These are phyloP conservation scores for Microcebus murinus DNA, from an alignment of 2,113 vertebrate species.

Conservation along the genomic window DNA sequence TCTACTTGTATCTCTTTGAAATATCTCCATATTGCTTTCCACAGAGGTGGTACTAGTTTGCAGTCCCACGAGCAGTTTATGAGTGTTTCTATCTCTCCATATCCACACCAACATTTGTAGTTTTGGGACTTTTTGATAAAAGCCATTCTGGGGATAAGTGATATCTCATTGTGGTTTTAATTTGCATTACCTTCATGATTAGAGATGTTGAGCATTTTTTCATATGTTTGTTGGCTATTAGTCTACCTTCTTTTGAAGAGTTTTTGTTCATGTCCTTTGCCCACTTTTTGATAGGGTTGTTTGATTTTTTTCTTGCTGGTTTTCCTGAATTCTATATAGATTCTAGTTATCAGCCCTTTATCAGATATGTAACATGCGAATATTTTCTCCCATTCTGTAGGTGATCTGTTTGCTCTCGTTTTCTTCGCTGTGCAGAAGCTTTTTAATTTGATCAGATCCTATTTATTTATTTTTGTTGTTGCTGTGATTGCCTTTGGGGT, in stretches of 20 bases:
- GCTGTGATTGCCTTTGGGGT: not conserved
- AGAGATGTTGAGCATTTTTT: not conserved
- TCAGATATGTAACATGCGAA: not conserved
- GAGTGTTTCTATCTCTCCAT: not conserved
- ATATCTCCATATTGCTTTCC: not conserved
- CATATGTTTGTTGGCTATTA: not conserved
- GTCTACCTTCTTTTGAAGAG: not conserved
- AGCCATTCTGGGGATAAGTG: not conserved
- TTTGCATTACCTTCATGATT: not conserved
- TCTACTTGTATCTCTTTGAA: not conserved
- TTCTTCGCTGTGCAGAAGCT: not conserved
- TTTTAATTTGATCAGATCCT: not conserved
- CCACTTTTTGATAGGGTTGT: not conserved
- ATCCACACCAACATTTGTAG: not conserved
- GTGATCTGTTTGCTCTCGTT: not conserved
- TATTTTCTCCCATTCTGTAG: not conserved
- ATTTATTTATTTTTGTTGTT: not conserved
- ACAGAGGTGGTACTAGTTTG: not conserved
- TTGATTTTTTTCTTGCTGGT: not conserved
- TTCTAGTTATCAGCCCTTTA: not conserved
- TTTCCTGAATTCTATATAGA: not conserved
- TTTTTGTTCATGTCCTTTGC: not conserved
- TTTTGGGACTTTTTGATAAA: not conserved
- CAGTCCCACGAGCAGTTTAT: not conserved
- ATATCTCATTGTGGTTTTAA: not conserved